Base-by-base conservation (phyloP, 1,140 invertebrate species). In the Drosophila burlai region DNA sequence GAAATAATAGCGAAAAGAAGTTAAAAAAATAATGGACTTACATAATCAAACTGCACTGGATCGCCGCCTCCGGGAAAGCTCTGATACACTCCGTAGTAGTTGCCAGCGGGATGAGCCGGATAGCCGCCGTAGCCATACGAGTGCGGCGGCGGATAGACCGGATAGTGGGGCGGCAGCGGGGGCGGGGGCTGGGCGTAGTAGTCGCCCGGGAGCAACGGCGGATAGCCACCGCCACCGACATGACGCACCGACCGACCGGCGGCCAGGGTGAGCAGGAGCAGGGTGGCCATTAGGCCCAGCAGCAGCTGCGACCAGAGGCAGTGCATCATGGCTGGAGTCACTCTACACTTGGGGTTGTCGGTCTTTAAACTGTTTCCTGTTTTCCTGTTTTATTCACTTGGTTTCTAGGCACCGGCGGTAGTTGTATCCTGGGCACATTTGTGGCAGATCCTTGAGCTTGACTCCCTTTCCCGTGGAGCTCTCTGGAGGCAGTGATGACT, bases 11-110 rank as follows among this genome's bases (percentile, higher is more conserved):
- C 5, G 15, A 18, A 4, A 9, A 6, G 1, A 6, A 18, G 36
- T 59, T 29, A 13, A 7, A 5, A 31, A 7, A 52, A 31, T 2
- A 18, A 34, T 18, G 34, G 7, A 87, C 90, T 65, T 68, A 92
- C 91, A 71, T 91, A 86, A 46, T 93, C 87, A 8, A 91, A 76
- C 11, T 90, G 76, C 0, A 93, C 78, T 2, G 92, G 89, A 15
- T 76, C 58, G 13, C 93, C 93, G n/a, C 92, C 92, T 18, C 93
- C 93, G 11, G 93, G 93, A 26, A 93, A 79, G 1, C 76, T 64
- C 16, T 78, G 66, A 31, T 83, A 91, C 15, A 89, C 60, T 18
- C 85, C 81, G 24, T 79, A 81, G 24, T 76, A 72, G 29, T 68
- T 89, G 47, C 92, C 90, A 10, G 80, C 67, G 26, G 89, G 78